A percentile compares a stretch with the other conserved stretches of the same genome.
These are phyloP conservation scores for Stenodema calcarata DNA, from an alignment of 2,888 invertebrate species.

Conservation along the genomic window DNA sequence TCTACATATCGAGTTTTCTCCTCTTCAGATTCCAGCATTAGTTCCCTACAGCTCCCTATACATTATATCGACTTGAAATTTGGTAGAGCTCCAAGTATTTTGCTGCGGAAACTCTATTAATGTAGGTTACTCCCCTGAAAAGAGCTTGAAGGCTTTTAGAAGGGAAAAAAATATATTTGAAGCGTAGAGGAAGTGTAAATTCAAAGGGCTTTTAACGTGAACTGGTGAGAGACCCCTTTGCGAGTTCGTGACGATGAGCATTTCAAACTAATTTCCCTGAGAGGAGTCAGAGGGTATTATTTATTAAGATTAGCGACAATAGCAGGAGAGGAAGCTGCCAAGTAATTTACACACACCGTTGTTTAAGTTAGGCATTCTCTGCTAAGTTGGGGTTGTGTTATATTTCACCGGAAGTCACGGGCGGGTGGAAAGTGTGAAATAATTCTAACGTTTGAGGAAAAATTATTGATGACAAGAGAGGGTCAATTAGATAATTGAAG, in stretches of 20 bases:
- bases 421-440: not conserved
- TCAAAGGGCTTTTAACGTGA: not conserved
- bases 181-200: not conserved
- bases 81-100: not conserved
- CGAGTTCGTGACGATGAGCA: not conserved
- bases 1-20: too few species aligned
- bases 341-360: slow-evolving; percentile 17
- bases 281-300: not conserved
- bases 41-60: too few species aligned
- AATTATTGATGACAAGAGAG: not conserved
- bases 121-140: not conserved
- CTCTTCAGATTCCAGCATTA: too few species aligned
- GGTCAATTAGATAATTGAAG: too few species aligned
- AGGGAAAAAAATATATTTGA: not conserved
- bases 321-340: not conserved
- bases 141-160: not conserved
- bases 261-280: not conserved
- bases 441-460: not conserved
- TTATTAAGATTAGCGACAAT: slow-evolving; percentile 9
- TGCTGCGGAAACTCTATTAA: not conserved
- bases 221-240: not conserved
- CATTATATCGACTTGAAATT: not conserved
- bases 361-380: not conserved
- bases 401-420: not conserved
- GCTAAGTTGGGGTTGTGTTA: not conserved